These are phyloP conservation scores for Xerus inauris DNA, from an alignment of 2,113 vertebrate species.

Conservation along the genomic window DNA sequence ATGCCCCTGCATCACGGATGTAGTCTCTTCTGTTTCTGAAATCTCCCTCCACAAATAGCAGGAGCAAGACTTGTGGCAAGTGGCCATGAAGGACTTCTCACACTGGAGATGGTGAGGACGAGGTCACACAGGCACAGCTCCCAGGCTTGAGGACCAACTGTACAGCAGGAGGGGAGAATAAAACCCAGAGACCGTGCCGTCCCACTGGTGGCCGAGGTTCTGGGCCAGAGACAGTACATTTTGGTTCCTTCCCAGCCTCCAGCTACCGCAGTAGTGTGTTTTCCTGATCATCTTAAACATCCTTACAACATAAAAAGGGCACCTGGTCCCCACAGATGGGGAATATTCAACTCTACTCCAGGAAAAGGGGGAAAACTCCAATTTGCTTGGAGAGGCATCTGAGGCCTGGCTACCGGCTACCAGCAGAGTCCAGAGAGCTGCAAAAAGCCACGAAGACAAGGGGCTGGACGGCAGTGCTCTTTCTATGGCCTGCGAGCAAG, in stretches of 20 bases:
- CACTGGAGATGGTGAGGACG: neutral
- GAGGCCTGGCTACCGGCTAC: neutral
- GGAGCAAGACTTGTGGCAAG: neutral
- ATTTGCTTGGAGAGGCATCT: neutral
- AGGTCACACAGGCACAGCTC: neutral
- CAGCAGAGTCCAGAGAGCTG: neutral
- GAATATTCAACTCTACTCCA: neutral
- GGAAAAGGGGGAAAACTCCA: neutral
- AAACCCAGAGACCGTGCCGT: neutral
- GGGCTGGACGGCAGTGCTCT: neutral
- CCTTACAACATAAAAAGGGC: neutral
- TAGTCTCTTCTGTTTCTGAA: neutral
- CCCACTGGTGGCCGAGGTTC: neutral
- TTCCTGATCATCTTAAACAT: neutral
- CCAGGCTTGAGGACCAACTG: neutral
- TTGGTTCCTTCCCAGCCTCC: neutral
- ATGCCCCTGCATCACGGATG: fast-evolving
- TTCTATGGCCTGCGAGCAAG: neutral
- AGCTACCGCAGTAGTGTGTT: neutral
- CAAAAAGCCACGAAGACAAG: fast-evolving
- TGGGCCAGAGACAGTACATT: neutral
- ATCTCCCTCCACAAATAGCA: fast-evolving
- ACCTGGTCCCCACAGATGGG: neutral
- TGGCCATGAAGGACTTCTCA: neutral
- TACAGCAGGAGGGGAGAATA: neutral